phyloP scores from a whole-genome alignment of 2,797 vertebrate species.

The Echiichthys vipera region DNA sequence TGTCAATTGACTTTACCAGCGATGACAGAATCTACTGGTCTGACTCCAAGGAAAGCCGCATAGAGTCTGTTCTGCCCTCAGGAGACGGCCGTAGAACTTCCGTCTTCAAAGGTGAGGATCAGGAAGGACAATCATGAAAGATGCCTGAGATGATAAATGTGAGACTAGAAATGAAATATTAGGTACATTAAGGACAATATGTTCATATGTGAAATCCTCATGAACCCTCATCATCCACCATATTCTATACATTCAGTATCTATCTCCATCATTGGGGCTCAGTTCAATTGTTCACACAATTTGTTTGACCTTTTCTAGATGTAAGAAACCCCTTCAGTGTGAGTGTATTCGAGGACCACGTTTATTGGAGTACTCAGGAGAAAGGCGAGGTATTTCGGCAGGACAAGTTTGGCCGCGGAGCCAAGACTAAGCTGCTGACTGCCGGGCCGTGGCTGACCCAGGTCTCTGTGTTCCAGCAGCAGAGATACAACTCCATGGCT shows the following conservation, averaged over 20 bases:
- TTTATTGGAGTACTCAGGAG: conserved; percentile 93
- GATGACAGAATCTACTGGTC: conserved; percentile 93
- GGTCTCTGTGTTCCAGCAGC: conserved; percentile 91
- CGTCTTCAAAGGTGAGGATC: conserved; percentile 83
- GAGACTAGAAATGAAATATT: background rate
- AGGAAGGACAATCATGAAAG: background rate
- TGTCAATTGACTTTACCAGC: conserved; percentile 93
- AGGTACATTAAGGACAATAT: background rate
- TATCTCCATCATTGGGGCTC: background rate
- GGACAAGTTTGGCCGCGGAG: conserved; percentile 90
- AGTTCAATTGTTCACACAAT: background rate
- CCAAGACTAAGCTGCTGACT: conserved; percentile 88
- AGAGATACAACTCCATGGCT: conserved; percentile 87
- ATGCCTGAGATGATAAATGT: background rate
- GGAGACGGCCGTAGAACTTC: conserved; percentile 87
- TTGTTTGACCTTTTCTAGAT: conserved; percentile 58
- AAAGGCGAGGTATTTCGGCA: conserved; percentile 93
- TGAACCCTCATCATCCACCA: background rate
- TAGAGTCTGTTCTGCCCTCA: conserved; percentile 90
- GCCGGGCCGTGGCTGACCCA: conserved; percentile 94
- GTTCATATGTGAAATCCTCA: background rate
- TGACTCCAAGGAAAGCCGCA: conserved; percentile 91
- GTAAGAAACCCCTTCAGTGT: conserved; percentile 89
- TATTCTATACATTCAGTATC: background rate
- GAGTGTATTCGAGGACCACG: conserved; percentile 91